Percentiles rank a stretch among this genome's conserved stretches.
These are phyloP conservation scores for Lithosia quadra DNA, from an alignment of 2,888 invertebrate genomes.

Conservation along the genomic window DNA sequence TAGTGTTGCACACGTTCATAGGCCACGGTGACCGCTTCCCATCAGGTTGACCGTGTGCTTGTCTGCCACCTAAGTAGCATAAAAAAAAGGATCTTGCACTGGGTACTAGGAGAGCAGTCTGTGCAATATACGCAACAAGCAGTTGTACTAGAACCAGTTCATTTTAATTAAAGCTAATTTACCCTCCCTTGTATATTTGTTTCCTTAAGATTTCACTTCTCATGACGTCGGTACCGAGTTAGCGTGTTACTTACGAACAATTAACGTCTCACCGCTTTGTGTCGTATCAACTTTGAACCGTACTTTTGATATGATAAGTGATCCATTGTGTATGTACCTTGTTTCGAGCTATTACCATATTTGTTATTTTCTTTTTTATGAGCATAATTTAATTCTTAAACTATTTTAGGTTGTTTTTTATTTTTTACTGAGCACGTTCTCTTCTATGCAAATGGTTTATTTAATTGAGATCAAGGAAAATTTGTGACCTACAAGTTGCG, in stretches of 20 bases:
- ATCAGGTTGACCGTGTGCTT: too few relatives aligned
- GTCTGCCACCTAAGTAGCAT: too few relatives aligned
- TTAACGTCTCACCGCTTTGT: slow-evolving; percentile 55
- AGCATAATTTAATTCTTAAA: slow-evolving; percentile 28
- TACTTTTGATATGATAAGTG: slow-evolving; percentile 56
- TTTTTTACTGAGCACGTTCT: background rate
- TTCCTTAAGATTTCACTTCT: slow-evolving; percentile 37
- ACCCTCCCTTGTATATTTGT: slow-evolving; percentile 42
- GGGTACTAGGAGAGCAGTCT: background rate
- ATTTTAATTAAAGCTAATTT: slow-evolving; percentile 63
- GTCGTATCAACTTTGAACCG: slow-evolving; percentile 46
- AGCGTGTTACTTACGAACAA: slow-evolving; percentile 79
- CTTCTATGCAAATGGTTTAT: background rate
- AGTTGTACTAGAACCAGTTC: slow-evolving; percentile 9
- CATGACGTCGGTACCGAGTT: slow-evolving; percentile 65
- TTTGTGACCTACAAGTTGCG: background rate
- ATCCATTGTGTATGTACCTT: slow-evolving; percentile 48
- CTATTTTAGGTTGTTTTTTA: background rate
- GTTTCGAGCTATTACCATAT: slow-evolving; percentile 23
- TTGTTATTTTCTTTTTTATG: slow-evolving; percentile 28
- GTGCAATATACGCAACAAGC: background rate
- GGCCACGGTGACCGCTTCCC: too few relatives aligned
- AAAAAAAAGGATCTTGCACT: background rate
- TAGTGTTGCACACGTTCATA: too few relatives aligned
- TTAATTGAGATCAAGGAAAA: background rate